phyloP scores from a whole-genome alignment of 23 tunicate genomes.

The Styela plicata region DNA sequence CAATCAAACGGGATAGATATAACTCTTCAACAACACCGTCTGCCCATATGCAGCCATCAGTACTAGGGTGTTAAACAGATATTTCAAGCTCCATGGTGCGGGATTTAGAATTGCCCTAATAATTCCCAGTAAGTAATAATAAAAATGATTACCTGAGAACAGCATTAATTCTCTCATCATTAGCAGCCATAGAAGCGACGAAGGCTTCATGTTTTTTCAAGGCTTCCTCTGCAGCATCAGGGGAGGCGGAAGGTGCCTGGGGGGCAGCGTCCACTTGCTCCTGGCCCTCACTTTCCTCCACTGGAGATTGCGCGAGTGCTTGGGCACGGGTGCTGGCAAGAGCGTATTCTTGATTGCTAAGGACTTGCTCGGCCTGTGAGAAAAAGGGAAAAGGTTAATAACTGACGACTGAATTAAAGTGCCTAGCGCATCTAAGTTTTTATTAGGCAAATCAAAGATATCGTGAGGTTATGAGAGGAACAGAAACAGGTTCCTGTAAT shows the following conservation, averaged over 20 bases:
- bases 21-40: too few species aligned
- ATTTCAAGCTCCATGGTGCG: too few species aligned
- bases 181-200: slow-evolving; percentile 71
- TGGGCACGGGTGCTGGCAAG: slow-evolving; percentile 56
- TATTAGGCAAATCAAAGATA: too few species aligned
- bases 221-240: slow-evolving; percentile 72
- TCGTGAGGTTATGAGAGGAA: too few species aligned
- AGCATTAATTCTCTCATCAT: slow-evolving; percentile 71
- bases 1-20: too few species aligned
- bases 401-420: too few species aligned
- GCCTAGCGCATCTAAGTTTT: too few species aligned
- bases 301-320: slow-evolving; percentile 25
- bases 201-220: slow-evolving; percentile 87
- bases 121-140: too few species aligned
- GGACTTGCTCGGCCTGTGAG: slow-evolving; percentile 73
- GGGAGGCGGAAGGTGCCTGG: slow-evolving; percentile 17
- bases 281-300: slow-evolving; percentile 17
- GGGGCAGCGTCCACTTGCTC: not conserved
- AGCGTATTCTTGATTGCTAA: slow-evolving; percentile 89
- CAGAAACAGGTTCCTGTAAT: too few species aligned
- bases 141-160: slow-evolving; percentile 57
- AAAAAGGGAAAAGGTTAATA: not conserved
- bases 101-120: too few species aligned
- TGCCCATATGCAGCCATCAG: too few species aligned
- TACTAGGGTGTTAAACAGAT: too few species aligned